A percentile compares a stretch with the other conserved stretches of the same genome.
These are phyloP conservation scores for Malurus melanocephalus DNA, from an alignment of 2,113 vertebrate genomes.

Conservation along the genomic window DNA sequence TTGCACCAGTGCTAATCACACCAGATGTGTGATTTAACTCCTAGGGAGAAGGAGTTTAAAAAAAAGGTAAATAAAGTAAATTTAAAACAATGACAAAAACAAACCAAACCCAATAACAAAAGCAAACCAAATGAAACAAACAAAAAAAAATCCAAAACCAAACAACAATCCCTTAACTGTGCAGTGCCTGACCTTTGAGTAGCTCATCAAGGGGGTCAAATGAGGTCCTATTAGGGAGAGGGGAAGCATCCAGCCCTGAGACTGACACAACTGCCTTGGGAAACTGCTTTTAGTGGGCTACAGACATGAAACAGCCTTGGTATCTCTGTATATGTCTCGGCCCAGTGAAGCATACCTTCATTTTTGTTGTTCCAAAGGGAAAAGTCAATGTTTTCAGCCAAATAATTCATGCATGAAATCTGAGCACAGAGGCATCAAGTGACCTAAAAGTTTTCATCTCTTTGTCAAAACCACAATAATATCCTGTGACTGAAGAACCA, in stretches of 20 bases:
- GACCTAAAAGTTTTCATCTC: not conserved
- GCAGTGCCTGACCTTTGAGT: not conserved
- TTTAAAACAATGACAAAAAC: not conserved
- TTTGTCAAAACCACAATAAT: not conserved
- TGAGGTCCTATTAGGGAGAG: not conserved
- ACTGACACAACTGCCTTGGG: not conserved
- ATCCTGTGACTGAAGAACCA: not conserved
- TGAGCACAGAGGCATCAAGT: not conserved
- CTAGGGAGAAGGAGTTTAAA: not conserved
- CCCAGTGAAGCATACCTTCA: not conserved
- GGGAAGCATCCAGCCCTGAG: not conserved
- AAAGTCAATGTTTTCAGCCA: not conserved
- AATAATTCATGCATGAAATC: not conserved
- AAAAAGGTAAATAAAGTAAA: not conserved
- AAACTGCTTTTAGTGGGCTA: not conserved
- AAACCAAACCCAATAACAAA: not conserved
- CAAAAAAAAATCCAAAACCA: not conserved
- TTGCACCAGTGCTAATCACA: not conserved
- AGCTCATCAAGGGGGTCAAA: not conserved
- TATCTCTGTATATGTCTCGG: accelerated
- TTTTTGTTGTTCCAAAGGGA: not conserved
- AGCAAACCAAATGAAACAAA: not conserved
- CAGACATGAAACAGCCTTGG: not conserved
- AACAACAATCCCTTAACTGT: not conserved
- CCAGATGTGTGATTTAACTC: not conserved